Evolutionary conservation across 2,888 invertebrate species (phyloP).

Genomic region (Amitus sp.): DNA sequence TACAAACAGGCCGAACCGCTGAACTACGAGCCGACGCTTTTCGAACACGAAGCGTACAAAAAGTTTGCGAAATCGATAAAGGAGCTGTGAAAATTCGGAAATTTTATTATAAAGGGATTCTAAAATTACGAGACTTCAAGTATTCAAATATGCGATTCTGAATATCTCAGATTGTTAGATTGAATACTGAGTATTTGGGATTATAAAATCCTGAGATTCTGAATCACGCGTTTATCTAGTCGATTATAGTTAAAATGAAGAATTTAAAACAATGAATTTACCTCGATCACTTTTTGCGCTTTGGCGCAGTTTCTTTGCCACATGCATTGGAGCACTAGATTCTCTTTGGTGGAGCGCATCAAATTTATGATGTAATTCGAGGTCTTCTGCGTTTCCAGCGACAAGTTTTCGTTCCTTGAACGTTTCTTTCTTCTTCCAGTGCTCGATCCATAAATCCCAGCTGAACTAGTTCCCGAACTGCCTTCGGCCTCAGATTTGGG

Average conservation of each 20-base stretch:
- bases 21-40: conserved; percentile 68
- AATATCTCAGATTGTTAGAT: no score
- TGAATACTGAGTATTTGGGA: no score
- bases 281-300: conserved; percentile 84
- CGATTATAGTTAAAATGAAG: no score
- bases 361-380: conserved; percentile 70
- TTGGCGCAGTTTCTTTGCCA: conserved; percentile 78
- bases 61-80: conserved; percentile 70
- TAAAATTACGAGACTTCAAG: no score
- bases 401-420: conserved; percentile 54
- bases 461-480: conserved; percentile 56
- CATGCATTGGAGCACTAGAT: conserved; percentile 80
- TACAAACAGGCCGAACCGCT: conserved; percentile 38
- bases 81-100: conserved; percentile 56
- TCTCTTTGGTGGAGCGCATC: conserved; percentile 81
- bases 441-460: conserved; percentile 64
- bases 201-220: no score
- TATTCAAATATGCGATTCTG: no score
- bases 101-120: no score
- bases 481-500: conserved; percentile 47
- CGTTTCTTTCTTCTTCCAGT: conserved; percentile 64
- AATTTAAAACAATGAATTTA: conserved; percentile 67
- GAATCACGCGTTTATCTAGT: no score
- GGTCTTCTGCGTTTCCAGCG: conserved; percentile 54
- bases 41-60: conserved; percentile 70